Evolutionary conservation across 92 coral and sea anemone genomes (phyloP), one percentile per base, ranked within the genome.

Genomic region (Muricea muricata): DNA sequence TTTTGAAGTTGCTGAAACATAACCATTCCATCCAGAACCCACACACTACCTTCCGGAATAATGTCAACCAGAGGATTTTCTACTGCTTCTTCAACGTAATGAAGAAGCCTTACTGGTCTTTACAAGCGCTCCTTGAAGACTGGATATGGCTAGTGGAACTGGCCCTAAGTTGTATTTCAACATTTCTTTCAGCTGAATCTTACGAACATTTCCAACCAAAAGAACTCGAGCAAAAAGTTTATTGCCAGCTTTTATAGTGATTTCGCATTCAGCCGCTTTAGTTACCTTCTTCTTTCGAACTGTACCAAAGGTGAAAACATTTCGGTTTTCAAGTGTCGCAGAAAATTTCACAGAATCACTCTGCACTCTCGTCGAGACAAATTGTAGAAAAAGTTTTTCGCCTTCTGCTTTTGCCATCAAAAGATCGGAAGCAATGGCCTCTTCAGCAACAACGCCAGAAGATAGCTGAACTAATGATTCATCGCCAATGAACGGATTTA

Each of bases 1-100:
- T 54, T 75, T 42, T 30, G 46, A 26, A 90, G 33, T 67, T 83
- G 76, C 58, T 90, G 93, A 14, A 93, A 93, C 42, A 93, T 73
- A 0, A 74, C 90, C 94, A 93, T 93, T 0, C 88, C 94, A 79
- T 91, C 94, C 17, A 91, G 66, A 10, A 88, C 67, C 35, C 85
- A 72, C 13, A 90, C 90, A 56, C 82, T 82, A 2, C 89, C 85
- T 46, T 91, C 83, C 12, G 94, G 91, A 20, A 76, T 25, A 12
- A 17, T 28, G 14, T 76, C 24, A 6, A 52, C 45, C 12, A 76
- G 55, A n/a, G 67, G 66, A 48, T 76, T 55, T 15, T 52, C 47
- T 21, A 52, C 81, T 52, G 67, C 65, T 6, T 17, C 35, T 76
- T 76, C 81, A n/a, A 76, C 18, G 47, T 50, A 25, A 50, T 76